Percentiles rank a stretch among this genome's conserved stretches.
Evolutionary conservation across 2,797 vertebrate genomes (phyloP).

Genomic region (Chaetophractus vellerosus): DNA sequence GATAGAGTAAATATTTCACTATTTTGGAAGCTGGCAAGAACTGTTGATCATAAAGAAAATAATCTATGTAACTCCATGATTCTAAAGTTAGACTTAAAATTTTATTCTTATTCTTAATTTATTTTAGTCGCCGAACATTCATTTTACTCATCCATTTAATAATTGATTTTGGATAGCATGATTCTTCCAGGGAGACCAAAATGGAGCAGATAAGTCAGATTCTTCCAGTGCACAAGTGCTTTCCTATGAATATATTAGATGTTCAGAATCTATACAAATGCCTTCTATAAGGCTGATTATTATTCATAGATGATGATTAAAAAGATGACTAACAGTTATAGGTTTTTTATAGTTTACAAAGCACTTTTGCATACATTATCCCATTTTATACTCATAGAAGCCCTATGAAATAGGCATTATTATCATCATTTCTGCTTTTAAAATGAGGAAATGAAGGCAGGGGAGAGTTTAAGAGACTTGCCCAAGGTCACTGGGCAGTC

Average conservation of each 20-base stretch:
- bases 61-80: not conserved
- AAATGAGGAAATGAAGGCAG: conserved; percentile 38
- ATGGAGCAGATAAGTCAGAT: conserved; percentile 16
- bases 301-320: conserved; percentile 58
- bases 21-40: conserved; percentile 59
- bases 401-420: conserved; percentile 33
- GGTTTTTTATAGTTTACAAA: conserved; percentile 67
- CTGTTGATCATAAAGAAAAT: conserved; percentile 39
- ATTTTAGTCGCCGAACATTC: conserved; percentile 36
- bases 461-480: not conserved
- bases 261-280: conserved; percentile 43
- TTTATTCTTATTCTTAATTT: conserved; percentile 68
- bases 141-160: conserved; percentile 58
- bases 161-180: conserved; percentile 67
- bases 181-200: conserved; percentile 61
- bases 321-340: conserved; percentile 25
- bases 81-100: conserved; percentile 41
- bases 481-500: not conserved
- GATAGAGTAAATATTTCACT: conserved; percentile 51
- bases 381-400: conserved; percentile 35
- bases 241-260: conserved; percentile 59
- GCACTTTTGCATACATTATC: not conserved
- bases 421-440: not conserved
- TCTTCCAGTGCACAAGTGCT: not conserved
- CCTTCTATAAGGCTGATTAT: conserved; percentile 32